phyloP scores from a whole-genome alignment of 2,113 vertebrate species.

The Pteropus alecto region DNA sequence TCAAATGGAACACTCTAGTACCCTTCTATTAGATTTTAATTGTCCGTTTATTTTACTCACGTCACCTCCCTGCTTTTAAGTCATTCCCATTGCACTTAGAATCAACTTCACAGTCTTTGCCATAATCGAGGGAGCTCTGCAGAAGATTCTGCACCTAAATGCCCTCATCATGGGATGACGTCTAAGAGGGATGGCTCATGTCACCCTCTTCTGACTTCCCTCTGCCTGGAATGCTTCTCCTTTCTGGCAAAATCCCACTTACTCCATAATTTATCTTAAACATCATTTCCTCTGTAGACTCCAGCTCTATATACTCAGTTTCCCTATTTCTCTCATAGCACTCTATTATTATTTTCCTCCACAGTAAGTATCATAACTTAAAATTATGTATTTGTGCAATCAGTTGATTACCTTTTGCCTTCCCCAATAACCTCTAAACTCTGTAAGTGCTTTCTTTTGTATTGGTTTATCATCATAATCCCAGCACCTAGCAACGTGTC shows the following conservation, averaged over 20 bases:
- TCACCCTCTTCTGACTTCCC: neutral
- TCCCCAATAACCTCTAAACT: neutral
- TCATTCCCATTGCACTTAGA: neutral
- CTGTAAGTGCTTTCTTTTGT: neutral
- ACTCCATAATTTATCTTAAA: neutral
- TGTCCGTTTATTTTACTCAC: neutral
- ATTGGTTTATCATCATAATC: neutral
- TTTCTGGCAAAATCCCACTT: neutral
- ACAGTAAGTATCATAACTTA: neutral
- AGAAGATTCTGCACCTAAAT: neutral
- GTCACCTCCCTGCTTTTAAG: neutral
- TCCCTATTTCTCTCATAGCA: neutral
- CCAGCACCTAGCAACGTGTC: neutral
- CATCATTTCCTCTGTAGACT: neutral
- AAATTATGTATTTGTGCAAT: neutral
- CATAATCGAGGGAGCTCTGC: neutral
- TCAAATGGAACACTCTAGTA: neutral
- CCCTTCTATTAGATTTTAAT: neutral
- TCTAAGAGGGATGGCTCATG: neutral
- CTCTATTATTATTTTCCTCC: neutral
- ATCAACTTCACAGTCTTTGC: neutral
- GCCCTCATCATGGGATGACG: neutral
- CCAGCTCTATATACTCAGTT: neutral
- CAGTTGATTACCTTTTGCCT: neutral
- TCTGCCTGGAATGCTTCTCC: neutral